A percentile compares a stretch with the other conserved stretches of the same genome.
These are phyloP conservation scores for Callionymus lyra DNA, from an alignment of 2,113 vertebrate species.

Conservation along the genomic window DNA sequence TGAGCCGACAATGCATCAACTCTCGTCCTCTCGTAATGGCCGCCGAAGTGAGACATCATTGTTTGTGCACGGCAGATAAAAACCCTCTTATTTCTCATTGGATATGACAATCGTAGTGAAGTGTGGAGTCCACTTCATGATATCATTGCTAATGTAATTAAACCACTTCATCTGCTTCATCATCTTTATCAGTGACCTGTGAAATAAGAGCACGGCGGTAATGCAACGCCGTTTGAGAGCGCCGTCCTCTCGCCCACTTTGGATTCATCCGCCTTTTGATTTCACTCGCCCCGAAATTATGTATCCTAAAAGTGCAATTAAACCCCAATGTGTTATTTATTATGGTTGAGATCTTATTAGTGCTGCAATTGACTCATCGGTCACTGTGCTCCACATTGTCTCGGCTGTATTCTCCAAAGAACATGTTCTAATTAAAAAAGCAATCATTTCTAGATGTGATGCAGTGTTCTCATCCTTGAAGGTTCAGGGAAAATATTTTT, in stretches of 20 bases:
- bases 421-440: constrained; percentile 39
- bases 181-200: constrained; percentile 47
- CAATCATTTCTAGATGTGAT: constrained; percentile 22
- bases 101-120: constrained; percentile 15
- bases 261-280: constrained; percentile 25
- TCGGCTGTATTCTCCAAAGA: constrained; percentile 17
- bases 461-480: constrained; percentile 32
- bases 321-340: constrained; percentile 37
- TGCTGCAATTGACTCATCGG: constrained; percentile 32
- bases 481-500: constrained; percentile 12
- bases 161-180: constrained; percentile 41
- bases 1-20: no score
- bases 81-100: constrained; percentile 11
- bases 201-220: constrained; percentile 28
- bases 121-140: constrained; percentile 34
- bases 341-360: constrained; percentile 28
- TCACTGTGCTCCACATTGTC: constrained; percentile 17
- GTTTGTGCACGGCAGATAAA: constrained; percentile 15
- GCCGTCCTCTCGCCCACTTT: constrained; percentile 9
- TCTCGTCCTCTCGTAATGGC: no score
- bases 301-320: constrained; percentile 40
- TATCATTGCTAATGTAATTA: constrained; percentile 43
- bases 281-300: constrained; percentile 32
- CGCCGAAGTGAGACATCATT: constrained; percentile 4
- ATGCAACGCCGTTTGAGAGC: constrained; percentile 24